Evolutionary conservation across 1,140 invertebrate genomes (phyloP), one percentile per base, ranked within the genome.

Genomic region (Drosophila obscura): DNA sequence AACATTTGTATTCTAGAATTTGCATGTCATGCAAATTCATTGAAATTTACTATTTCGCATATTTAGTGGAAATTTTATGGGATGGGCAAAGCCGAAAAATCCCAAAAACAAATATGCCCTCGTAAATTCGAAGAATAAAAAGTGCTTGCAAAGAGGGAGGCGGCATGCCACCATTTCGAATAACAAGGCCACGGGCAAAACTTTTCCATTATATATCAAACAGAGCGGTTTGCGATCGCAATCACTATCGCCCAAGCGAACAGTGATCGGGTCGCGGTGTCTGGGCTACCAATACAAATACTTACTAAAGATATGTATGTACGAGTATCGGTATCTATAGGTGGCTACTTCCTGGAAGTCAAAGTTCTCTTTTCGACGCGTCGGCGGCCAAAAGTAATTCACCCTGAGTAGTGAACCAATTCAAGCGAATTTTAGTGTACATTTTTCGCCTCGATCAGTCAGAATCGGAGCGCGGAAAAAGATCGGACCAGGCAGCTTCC

Each of bases 141-240:
- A 56, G 46, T 39, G 35, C 41, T 19, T 44, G 43, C 46, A 55
- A 22, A 57, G 24, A 57, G 41, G 15, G 35, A 39, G 50, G 39
- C 16, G 43, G 41, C 35, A 39, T 11, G 35, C 35, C 35, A 39
- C 9, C 9, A 39, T 39, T 39, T 11, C 35, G 35, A 43, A 52
- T 22, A 24, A 24, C 63, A 66, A 52, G 50, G 62, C 45, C 43
- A 67, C 57, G 53, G 63, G 50, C 64, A 22, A 75, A 82, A 83
- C 58, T 66, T 82, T 82, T 82, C 80, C 80, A 75, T 79, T 49
- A 66, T 82, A 59, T 83, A 83, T 82, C 52, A 77, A 69, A 62
- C 49, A 39, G 53, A 48, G 61, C 45, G 44, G 48, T 41, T 43
- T 39, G 69, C 48, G 31, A 57, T 51, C 22, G 50, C 31, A 39